Evolutionary conservation across 2,888 invertebrate species (phyloP).

Genomic region (Synergus gifuensis): DNA sequence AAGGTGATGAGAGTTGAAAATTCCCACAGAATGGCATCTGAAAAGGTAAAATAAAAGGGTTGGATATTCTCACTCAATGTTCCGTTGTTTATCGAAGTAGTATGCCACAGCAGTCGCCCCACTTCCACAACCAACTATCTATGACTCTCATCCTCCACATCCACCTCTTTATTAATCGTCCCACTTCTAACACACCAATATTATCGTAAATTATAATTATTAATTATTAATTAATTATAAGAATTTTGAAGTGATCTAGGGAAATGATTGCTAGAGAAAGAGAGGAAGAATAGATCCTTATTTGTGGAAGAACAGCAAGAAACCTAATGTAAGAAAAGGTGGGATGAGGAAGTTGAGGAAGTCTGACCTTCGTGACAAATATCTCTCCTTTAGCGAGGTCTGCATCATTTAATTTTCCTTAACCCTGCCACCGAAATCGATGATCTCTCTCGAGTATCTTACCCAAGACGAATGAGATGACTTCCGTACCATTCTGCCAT

Average conservation of each 20-base stretch:
- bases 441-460: slow-evolving; percentile 75
- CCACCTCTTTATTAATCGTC: too few relatives aligned
- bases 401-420: slow-evolving; percentile 78
- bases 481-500: slow-evolving; percentile 72
- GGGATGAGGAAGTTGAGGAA: slow-evolving; percentile 59
- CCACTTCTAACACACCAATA: too few relatives aligned
- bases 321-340: slow-evolving; percentile 48
- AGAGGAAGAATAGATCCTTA: background rate
- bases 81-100: slow-evolving; percentile 64
- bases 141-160: too few relatives aligned
- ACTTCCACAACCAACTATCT: too few relatives aligned
- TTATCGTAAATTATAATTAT: too few relatives aligned
- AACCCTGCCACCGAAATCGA: slow-evolving; percentile 74
- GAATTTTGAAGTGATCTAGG: background rate
- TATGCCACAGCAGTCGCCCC: slow-evolving; percentile 51
- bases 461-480: slow-evolving; percentile 76
- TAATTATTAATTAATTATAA: too few relatives aligned
- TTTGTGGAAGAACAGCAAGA: background rate
- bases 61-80: slow-evolving; percentile 62
- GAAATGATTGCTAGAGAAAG: background rate
- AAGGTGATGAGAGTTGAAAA: slow-evolving; percentile 52
- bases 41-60: slow-evolving; percentile 50
- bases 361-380: slow-evolving; percentile 70
- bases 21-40: slow-evolving; percentile 56
- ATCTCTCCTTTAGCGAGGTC: slow-evolving; percentile 75